phyloP scores from a whole-genome alignment of 2,888 invertebrate species.

The Pimpla rufipes region DNA sequence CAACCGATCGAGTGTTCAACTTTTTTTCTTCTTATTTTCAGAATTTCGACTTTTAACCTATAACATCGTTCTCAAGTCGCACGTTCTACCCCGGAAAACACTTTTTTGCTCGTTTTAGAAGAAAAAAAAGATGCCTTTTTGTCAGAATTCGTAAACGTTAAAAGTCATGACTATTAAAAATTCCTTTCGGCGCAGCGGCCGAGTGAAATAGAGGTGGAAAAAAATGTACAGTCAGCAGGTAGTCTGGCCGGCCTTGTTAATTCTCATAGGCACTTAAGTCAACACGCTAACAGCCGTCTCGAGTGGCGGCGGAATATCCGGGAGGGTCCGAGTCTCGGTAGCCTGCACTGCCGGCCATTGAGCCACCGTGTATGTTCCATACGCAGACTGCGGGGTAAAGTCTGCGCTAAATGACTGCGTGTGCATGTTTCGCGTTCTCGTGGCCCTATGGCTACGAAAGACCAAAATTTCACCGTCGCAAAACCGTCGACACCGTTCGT shows the following conservation, averaged over 20 bases:
- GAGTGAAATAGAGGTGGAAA: slow-evolving; percentile 54
- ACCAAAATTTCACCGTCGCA: slow-evolving; percentile 45
- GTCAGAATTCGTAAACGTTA: background rate
- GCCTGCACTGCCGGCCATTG: slow-evolving; percentile 54
- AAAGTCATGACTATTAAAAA: slow-evolving; percentile 51
- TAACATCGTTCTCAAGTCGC: no score
- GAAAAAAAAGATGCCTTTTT: background rate
- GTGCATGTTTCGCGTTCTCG: slow-evolving; percentile 39
- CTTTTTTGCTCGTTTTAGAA: no score
- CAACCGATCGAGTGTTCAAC: no score
- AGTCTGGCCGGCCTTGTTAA: slow-evolving; percentile 78
- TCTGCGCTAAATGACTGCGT: slow-evolving; percentile 46
- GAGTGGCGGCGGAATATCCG: slow-evolving; percentile 78
- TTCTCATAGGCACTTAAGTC: slow-evolving; percentile 79
- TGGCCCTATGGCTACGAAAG: slow-evolving; percentile 21
- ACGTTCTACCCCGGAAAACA: no score
- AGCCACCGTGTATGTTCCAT: slow-evolving; percentile 52
- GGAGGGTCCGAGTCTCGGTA: slow-evolving; percentile 67
- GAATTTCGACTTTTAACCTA: no score
- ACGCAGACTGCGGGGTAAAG: slow-evolving; percentile 44
- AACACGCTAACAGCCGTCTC: slow-evolving; percentile 81
- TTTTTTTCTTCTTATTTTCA: no score
- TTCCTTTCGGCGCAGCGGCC: slow-evolving; percentile 70
- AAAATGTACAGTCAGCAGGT: slow-evolving; percentile 54
- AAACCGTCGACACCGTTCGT: slow-evolving; percentile 29